A percentile compares a stretch with the other conserved stretches of the same genome.
phyloP scores from a whole-genome alignment of 2,888 invertebrate genomes.

The Latrodectus hesperus region DNA sequence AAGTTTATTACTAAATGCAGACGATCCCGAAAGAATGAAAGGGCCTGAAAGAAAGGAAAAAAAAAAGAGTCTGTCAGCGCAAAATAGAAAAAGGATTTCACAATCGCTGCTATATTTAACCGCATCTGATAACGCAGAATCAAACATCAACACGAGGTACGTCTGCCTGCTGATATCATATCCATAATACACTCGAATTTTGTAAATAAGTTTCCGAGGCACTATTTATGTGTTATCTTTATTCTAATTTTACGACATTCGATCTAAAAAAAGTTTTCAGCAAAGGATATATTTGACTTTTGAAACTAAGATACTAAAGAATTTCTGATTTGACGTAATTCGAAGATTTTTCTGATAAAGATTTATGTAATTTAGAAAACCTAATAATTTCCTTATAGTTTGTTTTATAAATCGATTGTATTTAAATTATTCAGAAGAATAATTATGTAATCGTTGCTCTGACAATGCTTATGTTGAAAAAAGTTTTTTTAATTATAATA shows the following conservation, averaged over 20 bases:
- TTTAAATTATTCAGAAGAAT: too few species aligned
- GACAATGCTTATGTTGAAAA: too few species aligned
- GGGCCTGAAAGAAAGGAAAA: constrained; percentile 15
- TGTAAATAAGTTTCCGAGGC: constrained; percentile 46
- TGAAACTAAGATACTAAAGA: too few species aligned
- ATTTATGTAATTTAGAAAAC: too few species aligned
- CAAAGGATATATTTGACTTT: too few species aligned
- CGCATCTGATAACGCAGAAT: constrained; percentile 34
- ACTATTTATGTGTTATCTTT: constrained; percentile 61
- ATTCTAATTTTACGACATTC: constrained; percentile 19
- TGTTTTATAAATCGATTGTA: too few species aligned
- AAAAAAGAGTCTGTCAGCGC: constrained; percentile 12
- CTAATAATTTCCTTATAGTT: too few species aligned
- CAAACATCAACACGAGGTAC: constrained; percentile 36
- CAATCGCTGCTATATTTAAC: constrained; percentile 50
- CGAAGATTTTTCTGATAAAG: too few species aligned
- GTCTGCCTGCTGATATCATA: constrained; percentile 43
- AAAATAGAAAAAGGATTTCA: constrained; percentile 34
- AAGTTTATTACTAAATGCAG: constrained; percentile 27
- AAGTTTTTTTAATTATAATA: too few species aligned
- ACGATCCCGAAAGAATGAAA: constrained; percentile 3
- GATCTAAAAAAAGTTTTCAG: constrained; percentile 18
- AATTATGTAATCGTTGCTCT: too few species aligned
- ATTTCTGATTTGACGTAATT: too few species aligned
- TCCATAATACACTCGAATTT: constrained; percentile 42